Conservation (phyloP, 2,113 vertebrate species). For the Nanger granti region DNA sequence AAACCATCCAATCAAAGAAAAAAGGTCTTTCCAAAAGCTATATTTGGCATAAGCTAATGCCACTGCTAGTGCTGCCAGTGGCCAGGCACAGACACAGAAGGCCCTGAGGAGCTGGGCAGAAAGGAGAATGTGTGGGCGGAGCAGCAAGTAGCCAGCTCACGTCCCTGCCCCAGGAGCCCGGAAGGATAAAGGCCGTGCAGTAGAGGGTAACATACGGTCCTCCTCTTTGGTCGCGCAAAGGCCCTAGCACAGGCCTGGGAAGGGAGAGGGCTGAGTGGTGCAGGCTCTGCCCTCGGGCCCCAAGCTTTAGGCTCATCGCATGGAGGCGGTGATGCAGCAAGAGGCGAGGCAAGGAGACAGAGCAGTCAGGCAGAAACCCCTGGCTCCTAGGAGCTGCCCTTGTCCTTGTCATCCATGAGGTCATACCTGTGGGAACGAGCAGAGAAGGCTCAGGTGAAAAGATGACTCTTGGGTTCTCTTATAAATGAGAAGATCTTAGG, state of each 20-base stretch:
- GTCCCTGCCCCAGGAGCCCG: not conserved
- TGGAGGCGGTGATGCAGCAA: not conserved
- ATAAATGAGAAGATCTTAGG: not conserved
- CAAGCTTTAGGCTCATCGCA: slow-evolving; percentile 20
- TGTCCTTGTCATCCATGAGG: slow-evolving; percentile 70
- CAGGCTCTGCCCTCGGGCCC: not conserved
- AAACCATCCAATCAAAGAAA: not conserved
- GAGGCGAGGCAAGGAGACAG: not conserved
- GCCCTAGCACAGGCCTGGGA: not conserved
- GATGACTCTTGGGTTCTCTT: not conserved
- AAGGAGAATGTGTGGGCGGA: not conserved
- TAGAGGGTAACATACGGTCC: not conserved
- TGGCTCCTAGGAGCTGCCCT: slow-evolving; percentile 55
- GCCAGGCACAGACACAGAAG: slow-evolving; percentile 61
- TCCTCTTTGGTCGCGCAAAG: slow-evolving; percentile 68
- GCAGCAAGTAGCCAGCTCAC: slow-evolving; percentile 25
- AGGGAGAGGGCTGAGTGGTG: not conserved
- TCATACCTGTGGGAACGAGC: slow-evolving; percentile 69
- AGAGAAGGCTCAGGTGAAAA: not conserved
- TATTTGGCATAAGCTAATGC: slow-evolving; percentile 61
- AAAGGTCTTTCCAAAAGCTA: slow-evolving; percentile 18
- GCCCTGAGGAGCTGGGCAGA: slow-evolving; percentile 44
- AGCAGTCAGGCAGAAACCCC: not conserved
- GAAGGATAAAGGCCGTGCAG: slow-evolving; percentile 41
- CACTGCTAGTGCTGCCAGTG: slow-evolving; percentile 50